A percentile compares a stretch with the other conserved stretches of the same genome.
These are phyloP conservation scores for Leucoma salicis DNA, from an alignment of 2,888 invertebrate genomes.

Conservation along the genomic window DNA sequence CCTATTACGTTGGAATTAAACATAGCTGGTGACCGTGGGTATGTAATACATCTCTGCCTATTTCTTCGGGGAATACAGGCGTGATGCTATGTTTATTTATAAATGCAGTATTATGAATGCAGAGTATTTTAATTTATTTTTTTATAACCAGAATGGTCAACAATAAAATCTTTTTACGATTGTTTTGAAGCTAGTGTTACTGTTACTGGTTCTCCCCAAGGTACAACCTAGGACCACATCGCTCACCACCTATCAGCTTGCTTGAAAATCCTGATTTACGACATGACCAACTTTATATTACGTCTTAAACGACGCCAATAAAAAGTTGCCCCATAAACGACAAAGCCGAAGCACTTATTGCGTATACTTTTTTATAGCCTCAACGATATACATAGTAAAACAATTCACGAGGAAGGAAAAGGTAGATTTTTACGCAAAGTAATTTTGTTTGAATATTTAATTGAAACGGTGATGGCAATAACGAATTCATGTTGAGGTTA, in stretches of 20 bases:
- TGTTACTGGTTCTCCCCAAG: slow-evolving; percentile 25
- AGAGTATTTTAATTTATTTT: no score
- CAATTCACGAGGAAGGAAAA: slow-evolving; percentile 37
- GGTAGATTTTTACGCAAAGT: slow-evolving; percentile 21
- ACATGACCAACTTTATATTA: slow-evolving; percentile 62
- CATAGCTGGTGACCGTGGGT: no score
- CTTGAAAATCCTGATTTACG: slow-evolving; percentile 66
- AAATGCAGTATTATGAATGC: no score
- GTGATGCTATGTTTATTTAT: no score
- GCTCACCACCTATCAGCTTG: slow-evolving; percentile 40
- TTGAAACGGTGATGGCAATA: slow-evolving; percentile 26
- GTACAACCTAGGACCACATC: slow-evolving; percentile 32
- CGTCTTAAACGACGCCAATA: slow-evolving; percentile 71
- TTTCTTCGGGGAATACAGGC: no score
- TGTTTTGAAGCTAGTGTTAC: no score
- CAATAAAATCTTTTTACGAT: no score
- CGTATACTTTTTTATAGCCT: slow-evolving; percentile 47
- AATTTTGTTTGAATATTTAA: slow-evolving; percentile 40
- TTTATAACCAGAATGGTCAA: no score
- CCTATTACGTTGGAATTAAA: no score
- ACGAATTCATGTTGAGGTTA: slow-evolving; percentile 1
- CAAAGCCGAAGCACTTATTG: slow-evolving; percentile 48
- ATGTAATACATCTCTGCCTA: no score
- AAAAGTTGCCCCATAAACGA: slow-evolving; percentile 69
- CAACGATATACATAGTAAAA: slow-evolving; percentile 40